Evolutionary conservation across 2,113 vertebrate genomes (phyloP), one percentile per base, ranked within the genome.

Genomic region (Mastomys natalensis): DNA sequence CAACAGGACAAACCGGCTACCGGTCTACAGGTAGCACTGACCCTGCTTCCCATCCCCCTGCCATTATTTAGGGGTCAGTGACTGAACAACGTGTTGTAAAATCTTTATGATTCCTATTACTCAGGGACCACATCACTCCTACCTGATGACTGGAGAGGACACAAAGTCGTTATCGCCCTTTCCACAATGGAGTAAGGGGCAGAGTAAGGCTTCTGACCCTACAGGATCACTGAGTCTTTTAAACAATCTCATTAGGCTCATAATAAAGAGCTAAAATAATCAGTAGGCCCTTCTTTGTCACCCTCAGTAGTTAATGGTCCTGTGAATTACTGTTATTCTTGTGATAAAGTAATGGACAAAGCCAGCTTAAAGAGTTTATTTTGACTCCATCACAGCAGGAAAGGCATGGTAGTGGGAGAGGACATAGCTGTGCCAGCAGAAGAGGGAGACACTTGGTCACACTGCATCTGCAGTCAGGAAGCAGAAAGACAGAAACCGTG

Each of bases 201-300:
- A 82, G 4, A 4, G 6, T 3, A 34, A 24, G 26, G 78, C 87
- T 37, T 37, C 53, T 45, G n/a, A 45, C 29, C 45, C 48, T 70
- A 12, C 24, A 16, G 60, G 68, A 60, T 76, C 37, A 37, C 0
- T 88, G 37, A n/a, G 31, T 70, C 82, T 88, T 91, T 55, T 40
- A 10, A 22, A 22, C 84, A 78, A 77, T 72, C 82, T 88, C 88
- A 88, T 37, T 12, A 88, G n/a, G 37, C 29, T 15, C 77, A 1
- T 34, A 91, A 66, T 74, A 84, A 43, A 81, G 16, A 92, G 43
- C 40, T 89, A 70, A 53, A 77, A 85, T n/a, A 78, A 89, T 40
- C 92, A 92, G 40, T 31, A 60, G 80, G 15, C 68, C 62, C 60
- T 45, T 89, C 62, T 60, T 60, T 80, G 37, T 22, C 34, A 77